These are phyloP conservation scores for Montipora foliosa DNA, from an alignment of 64 coral and sea anemone species.

Conservation along the genomic window DNA sequence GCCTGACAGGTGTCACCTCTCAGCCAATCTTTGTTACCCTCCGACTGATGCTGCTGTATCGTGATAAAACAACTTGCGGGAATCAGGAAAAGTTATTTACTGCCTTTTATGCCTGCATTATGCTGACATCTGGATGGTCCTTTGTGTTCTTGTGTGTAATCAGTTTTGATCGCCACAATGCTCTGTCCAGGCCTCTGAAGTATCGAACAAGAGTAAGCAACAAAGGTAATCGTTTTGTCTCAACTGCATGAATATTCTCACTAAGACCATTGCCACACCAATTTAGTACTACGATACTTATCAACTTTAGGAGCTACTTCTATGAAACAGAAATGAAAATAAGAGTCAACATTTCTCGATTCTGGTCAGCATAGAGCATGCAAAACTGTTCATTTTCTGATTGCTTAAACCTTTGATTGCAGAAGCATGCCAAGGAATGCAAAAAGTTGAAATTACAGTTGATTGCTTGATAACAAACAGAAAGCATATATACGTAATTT, in stretches of 20 bases:
- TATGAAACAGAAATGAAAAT: too few species aligned
- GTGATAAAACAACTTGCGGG: neutral
- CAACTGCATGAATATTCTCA: neutral
- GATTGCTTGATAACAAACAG: too few species aligned
- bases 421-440: too few species aligned
- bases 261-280: too few species aligned
- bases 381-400: too few species aligned
- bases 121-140: neutral
- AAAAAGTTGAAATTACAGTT: too few species aligned
- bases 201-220: neutral
- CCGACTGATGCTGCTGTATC: neutral
- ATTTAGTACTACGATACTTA: too few species aligned
- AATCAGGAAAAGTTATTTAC: neutral
- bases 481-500: too few species aligned
- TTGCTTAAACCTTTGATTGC: too few species aligned
- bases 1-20: neutral
- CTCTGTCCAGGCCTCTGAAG: neutral
- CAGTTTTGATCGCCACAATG: constrained; percentile 34
- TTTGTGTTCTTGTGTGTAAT: neutral
- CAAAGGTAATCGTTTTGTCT: neutral
- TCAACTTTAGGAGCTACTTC: too few species aligned
- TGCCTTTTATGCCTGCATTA: neutral
- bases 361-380: too few species aligned
- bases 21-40: neutral
- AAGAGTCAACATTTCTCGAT: too few species aligned